Conservation (phyloP, 2,888 invertebrate genomes). For the Cybosia mesomella region DNA sequence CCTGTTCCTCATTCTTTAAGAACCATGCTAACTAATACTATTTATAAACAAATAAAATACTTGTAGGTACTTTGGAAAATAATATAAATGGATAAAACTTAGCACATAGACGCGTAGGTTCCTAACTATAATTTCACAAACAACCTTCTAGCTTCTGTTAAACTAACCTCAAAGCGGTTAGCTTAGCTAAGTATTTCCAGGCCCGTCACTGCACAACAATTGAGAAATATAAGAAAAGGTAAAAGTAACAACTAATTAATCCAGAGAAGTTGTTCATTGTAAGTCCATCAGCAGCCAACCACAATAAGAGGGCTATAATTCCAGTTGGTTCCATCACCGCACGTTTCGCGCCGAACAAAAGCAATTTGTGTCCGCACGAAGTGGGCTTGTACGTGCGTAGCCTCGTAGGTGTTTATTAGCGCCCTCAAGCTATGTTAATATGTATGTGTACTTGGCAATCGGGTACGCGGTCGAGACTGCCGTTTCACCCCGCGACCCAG, state of each 20-base stretch:
- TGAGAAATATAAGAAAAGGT: constrained; percentile 62
- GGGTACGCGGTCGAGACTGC: constrained; percentile 41
- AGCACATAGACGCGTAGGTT: neutral
- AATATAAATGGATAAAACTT: neutral
- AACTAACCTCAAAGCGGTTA: constrained; percentile 14
- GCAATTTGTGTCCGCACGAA: constrained; percentile 85
- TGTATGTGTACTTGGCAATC: constrained; percentile 54
- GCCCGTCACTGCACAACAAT: constrained; percentile 56
- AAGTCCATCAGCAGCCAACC: constrained; percentile 72
- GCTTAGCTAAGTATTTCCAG: constrained; percentile 7
- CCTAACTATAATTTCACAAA: neutral
- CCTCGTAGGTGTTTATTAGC: constrained; percentile 83
- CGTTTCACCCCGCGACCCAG: constrained; percentile 64
- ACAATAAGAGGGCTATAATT: constrained; percentile 66
- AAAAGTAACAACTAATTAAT: constrained; percentile 71
- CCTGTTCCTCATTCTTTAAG: too few relatives aligned
- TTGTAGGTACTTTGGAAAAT: neutral
- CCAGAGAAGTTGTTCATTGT: constrained; percentile 66
- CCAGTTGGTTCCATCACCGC: constrained; percentile 70
- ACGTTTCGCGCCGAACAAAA: constrained; percentile 81
- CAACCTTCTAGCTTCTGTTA: neutral
- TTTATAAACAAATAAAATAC: too few relatives aligned
- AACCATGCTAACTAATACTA: too few relatives aligned
- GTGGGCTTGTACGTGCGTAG: constrained; percentile 81
- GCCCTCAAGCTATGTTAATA: constrained; percentile 70